Conservation (phyloP, 2,113 vertebrate species). For the Urocitellus parryii region DNA sequence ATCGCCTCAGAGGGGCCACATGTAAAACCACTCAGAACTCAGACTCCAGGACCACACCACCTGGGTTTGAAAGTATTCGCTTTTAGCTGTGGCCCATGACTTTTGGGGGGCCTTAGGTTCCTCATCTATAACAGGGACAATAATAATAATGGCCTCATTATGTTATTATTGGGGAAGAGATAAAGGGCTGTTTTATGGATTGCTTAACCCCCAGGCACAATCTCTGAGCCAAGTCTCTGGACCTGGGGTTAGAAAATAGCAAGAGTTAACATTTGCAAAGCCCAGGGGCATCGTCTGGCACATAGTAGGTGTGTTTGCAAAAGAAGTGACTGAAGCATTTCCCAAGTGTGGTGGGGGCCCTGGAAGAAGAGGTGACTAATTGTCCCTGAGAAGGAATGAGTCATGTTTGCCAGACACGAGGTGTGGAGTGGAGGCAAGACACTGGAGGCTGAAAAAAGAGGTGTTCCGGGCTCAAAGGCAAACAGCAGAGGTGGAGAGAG, state of each 20-base stretch:
- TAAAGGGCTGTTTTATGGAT: background rate
- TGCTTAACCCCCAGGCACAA: too few relatives aligned
- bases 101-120: background rate
- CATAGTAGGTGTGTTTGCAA: background rate
- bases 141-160: too few relatives aligned
- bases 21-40: background rate
- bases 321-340: background rate
- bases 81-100: background rate
- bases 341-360: background rate
- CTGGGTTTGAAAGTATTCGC: background rate
- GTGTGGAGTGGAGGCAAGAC: background rate
- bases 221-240: background rate
- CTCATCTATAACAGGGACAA: background rate
- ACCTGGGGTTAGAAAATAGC: background rate
- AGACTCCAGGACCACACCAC: background rate
- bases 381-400: background rate
- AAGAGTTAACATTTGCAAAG: constrained; percentile 1
- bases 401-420: constrained; percentile 42
- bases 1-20: background rate
- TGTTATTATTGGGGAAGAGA: background rate
- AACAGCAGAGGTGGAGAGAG: background rate
- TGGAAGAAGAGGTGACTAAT: background rate
- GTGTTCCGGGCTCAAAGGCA: background rate
- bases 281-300: background rate
- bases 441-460: background rate